These are phyloP conservation scores for Meriones psammophilus DNA, from an alignment of 2,797 vertebrate genomes.

Conservation along the genomic window DNA sequence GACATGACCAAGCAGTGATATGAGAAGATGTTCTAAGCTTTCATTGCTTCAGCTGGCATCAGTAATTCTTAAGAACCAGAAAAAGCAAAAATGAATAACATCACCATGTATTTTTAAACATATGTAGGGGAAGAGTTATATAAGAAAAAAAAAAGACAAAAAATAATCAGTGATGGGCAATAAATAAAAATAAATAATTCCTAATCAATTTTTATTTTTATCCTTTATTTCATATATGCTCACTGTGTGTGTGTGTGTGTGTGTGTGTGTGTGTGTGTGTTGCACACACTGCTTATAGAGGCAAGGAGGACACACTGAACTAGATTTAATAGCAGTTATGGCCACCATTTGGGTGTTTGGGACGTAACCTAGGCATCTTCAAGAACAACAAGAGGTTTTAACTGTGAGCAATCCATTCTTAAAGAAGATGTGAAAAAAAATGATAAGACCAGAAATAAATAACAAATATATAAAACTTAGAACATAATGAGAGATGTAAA, in stretches of 20 bases:
- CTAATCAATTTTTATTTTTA: background rate
- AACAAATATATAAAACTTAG: background rate
- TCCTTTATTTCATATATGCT: background rate
- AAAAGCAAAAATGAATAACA: background rate
- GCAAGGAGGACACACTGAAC: background rate
- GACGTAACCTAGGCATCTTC: background rate
- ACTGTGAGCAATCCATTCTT: background rate
- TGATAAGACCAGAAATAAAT: background rate
- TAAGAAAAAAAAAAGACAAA: background rate
- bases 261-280: background rate
- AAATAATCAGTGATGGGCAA: background rate
- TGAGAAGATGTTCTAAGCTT: background rate
- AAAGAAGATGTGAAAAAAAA: background rate
- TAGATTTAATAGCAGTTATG: background rate
- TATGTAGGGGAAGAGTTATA: background rate
- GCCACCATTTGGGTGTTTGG: background rate
- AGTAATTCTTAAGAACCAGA: constrained; percentile 20
- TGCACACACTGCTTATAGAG: background rate
- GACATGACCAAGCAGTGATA: background rate
- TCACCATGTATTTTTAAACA: background rate
- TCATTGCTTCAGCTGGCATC: background rate
- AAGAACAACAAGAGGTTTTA: background rate
- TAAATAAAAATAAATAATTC: background rate
- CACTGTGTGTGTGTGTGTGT: background rate
- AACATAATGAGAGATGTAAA: background rate